Conservation (phyloP, 2,797 vertebrate genomes). For the Poecile montanus region DNA sequence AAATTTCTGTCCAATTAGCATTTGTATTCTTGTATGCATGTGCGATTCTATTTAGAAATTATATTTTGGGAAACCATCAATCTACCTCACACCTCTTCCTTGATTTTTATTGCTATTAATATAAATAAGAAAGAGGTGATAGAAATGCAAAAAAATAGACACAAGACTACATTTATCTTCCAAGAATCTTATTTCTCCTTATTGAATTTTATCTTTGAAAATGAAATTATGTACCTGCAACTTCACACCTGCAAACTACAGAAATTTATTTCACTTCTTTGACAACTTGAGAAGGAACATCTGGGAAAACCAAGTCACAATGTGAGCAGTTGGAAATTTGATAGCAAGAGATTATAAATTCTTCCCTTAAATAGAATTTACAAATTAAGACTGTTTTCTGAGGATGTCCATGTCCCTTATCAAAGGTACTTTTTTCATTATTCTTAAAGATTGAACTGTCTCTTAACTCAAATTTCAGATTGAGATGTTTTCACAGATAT, state of each 20-base stretch:
- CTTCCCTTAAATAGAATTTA: not conserved
- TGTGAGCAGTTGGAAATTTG: not conserved
- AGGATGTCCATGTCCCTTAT: not conserved
- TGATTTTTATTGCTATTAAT: not conserved
- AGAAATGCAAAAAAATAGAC: not conserved
- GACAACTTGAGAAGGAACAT: constrained; percentile 29
- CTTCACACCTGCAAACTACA: not conserved
- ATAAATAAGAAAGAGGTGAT: not conserved
- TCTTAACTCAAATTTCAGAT: not conserved
- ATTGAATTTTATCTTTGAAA: not conserved
- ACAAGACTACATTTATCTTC: not conserved
- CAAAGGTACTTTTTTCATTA: not conserved
- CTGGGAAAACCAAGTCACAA: constrained; percentile 12
- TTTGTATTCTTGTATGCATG: not conserved
- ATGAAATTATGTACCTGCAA: not conserved
- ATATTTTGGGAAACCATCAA: not conserved
- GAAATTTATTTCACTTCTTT: not conserved
- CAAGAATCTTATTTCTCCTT: not conserved
- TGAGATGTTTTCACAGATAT: not conserved
- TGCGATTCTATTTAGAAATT: not conserved
- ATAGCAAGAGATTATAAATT: not conserved
- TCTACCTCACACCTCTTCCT: not conserved
- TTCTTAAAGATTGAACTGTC: not conserved
- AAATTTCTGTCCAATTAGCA: not conserved
- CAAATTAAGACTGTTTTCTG: not conserved